Conservation (phyloP, 2,113 vertebrate genomes). For the Elaphurus davidianus region DNA sequence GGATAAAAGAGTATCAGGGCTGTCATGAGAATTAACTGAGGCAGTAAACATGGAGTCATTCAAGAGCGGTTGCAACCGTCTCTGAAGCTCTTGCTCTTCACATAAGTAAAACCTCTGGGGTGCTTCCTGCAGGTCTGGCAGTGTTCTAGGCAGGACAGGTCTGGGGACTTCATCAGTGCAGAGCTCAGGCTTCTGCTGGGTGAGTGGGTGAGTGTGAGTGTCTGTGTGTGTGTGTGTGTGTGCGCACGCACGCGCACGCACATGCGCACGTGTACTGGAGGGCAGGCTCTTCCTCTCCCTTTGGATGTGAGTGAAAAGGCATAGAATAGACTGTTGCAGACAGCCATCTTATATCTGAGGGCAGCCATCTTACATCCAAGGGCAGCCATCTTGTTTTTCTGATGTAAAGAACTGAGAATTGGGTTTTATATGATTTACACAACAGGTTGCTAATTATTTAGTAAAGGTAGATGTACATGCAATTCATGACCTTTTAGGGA, state of each 20-base stretch:
- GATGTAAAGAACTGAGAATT: background rate
- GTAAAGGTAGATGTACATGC: background rate
- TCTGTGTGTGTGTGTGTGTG: background rate
- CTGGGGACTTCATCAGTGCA: background rate
- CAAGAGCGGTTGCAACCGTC: background rate
- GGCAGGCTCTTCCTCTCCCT: background rate
- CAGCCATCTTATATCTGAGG: background rate
- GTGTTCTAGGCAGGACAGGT: background rate
- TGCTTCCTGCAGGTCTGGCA: background rate
- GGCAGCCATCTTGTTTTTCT: background rate
- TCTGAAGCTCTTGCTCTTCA: background rate
- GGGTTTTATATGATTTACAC: background rate
- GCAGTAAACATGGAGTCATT: background rate
- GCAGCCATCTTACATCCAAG: background rate
- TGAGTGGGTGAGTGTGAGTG: background rate
- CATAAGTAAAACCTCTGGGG: background rate
- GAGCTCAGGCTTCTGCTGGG: background rate
- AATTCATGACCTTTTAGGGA: background rate
- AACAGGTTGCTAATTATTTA: background rate
- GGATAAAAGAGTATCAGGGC: background rate
- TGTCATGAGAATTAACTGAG: background rate
- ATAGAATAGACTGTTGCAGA: background rate
- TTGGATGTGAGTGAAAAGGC: background rate
- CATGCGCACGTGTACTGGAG: fast-evolving
- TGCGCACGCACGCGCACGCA: fast-evolving